phyloP scores from a whole-genome alignment of 2,888 invertebrate genomes.

The Mythimna ferrago region DNA sequence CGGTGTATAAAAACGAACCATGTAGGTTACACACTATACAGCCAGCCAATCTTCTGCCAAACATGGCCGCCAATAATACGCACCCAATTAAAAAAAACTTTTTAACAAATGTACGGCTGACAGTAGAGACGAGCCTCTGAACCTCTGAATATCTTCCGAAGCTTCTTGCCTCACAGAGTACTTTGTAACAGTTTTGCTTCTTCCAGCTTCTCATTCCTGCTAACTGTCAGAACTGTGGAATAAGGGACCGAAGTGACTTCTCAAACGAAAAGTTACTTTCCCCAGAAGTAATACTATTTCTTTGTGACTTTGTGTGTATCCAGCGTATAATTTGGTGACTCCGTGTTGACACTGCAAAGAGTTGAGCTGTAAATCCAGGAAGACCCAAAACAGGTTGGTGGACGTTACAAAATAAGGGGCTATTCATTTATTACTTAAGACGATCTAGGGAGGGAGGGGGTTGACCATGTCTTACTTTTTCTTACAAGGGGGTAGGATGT shows the following conservation, averaged over 20 bases:
- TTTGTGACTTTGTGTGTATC: neutral
- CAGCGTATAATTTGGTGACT: too few relatives aligned
- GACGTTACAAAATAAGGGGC: neutral
- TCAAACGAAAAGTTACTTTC: neutral
- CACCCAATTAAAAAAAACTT: neutral
- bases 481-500: too few relatives aligned
- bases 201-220: neutral
- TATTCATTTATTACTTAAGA: too few relatives aligned
- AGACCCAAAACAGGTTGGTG: neutral
- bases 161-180: too few relatives aligned
- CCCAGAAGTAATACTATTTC: neutral
- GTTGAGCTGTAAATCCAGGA: neutral
- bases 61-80: neutral
- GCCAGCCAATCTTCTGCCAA: neutral
- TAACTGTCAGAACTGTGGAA: neutral
- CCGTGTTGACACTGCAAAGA: neutral
- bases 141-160: constrained; percentile 1
- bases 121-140: constrained; percentile 7
- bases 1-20: too few relatives aligned
- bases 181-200: too few relatives aligned
- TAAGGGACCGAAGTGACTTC: neutral
- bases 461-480: too few relatives aligned
- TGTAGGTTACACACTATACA: neutral
- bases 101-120: neutral
- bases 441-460: too few relatives aligned